Conservation (phyloP, 1,140 invertebrate genomes). For the Platyura marginata region DNA sequence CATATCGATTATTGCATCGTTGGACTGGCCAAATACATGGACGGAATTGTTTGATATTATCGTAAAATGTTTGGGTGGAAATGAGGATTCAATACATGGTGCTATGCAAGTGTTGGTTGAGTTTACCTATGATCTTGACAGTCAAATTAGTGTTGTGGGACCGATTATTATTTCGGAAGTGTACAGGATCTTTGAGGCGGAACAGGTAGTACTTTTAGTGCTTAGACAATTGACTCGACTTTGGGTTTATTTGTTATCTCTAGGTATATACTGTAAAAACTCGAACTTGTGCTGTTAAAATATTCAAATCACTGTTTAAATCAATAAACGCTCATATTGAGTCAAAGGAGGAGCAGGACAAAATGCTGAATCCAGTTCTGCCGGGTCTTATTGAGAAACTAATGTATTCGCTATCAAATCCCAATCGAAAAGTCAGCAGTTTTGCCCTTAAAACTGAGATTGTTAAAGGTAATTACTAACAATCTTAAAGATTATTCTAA, state of each 20-base stretch:
- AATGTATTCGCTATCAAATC: constrained; percentile 34
- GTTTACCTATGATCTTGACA: constrained; percentile 51
- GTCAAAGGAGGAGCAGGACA: constrained; percentile 44
- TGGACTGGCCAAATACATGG: constrained; percentile 68
- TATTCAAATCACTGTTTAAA: constrained; percentile 18
- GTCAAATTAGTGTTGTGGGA: constrained; percentile 48
- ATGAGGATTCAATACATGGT: constrained; percentile 46
- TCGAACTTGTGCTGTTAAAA: constrained; percentile 17
- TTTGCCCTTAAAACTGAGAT: constrained; percentile 53
- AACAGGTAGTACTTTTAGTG: constrained; percentile 17
- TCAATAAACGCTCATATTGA: constrained; percentile 37
- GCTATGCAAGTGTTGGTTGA: constrained; percentile 61
- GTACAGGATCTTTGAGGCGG: constrained; percentile 49
- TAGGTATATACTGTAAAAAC: constrained; percentile 26
- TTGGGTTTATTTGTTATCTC: neutral
- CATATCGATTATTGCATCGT: constrained; percentile 54
- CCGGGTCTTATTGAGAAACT: constrained; percentile 54
- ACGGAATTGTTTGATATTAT: constrained; percentile 52
- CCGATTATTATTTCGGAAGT: constrained; percentile 60
- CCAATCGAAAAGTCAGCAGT: constrained; percentile 28
- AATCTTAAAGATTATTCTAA: too few species aligned
- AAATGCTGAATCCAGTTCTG: constrained; percentile 44
- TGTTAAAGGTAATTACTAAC: constrained; percentile 37
- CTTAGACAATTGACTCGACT: neutral
- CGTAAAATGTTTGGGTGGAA: constrained; percentile 37